Evolutionary conservation across 1,140 invertebrate species (phyloP).

Genomic region (Drosophila aff.): DNA sequence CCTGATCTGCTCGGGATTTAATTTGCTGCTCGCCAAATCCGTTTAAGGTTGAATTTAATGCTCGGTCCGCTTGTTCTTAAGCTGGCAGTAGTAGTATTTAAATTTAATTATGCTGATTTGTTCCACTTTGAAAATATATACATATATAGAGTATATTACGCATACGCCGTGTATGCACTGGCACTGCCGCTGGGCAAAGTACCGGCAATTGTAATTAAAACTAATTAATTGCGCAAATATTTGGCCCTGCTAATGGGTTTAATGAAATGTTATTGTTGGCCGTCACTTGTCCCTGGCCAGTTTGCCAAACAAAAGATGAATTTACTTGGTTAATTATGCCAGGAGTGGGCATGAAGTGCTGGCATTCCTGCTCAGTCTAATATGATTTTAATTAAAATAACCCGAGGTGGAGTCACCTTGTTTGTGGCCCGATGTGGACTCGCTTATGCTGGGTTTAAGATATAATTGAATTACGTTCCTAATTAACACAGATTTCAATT

Average conservation of each 20-base stretch:
- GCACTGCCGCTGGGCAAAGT: conserved; percentile 31
- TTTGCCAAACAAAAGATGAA: conserved; percentile 48
- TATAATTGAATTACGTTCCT: conserved; percentile 29
- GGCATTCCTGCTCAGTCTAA: conserved; percentile 30
- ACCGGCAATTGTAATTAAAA: conserved; percentile 64
- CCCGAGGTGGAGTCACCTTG: conserved; percentile 20
- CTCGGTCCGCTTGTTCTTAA: neutral
- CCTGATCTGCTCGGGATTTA: conserved; percentile 33
- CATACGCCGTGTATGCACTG: conserved; percentile 37
- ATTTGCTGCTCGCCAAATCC: conserved; percentile 53
- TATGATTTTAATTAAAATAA: conserved; percentile 45
- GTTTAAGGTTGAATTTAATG: conserved; percentile 59
- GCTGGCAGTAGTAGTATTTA: conserved; percentile 10
- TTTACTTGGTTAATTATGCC: conserved; percentile 55
- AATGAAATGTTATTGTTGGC: conserved; percentile 72
- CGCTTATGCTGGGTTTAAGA: conserved; percentile 6
- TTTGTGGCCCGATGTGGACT: neutral
- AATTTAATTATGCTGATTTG: conserved; percentile 55
- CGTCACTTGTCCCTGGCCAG: conserved; percentile 41
- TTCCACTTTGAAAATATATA: conserved; percentile 22
- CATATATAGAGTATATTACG: conserved; percentile 27
- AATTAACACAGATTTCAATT: conserved; percentile 22
- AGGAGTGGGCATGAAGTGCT: conserved; percentile 15
- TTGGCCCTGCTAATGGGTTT: conserved; percentile 70
- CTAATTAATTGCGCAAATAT: conserved; percentile 74